Evolutionary conservation across 2,113 vertebrate species (phyloP).

Genomic region (Nycticorax nycticorax): DNA sequence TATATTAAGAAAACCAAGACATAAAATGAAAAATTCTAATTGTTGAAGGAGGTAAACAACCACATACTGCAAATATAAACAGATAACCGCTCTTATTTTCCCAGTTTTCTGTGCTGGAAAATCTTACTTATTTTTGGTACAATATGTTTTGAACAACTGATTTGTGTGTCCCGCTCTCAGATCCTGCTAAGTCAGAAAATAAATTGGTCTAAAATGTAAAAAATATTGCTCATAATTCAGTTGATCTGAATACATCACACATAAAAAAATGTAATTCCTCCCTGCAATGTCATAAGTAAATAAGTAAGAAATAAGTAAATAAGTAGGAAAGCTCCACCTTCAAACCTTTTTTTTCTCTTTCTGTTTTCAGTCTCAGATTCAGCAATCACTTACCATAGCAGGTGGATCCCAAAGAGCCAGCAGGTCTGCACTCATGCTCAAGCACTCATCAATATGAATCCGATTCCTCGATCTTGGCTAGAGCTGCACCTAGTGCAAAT

Average conservation of each 20-base stretch:
- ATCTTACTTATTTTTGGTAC: background rate
- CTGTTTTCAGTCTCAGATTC: background rate
- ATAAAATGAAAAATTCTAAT: background rate
- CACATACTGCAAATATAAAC: background rate
- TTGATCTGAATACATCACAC: background rate
- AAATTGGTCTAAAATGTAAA: constrained; percentile 6
- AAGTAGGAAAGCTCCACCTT: background rate
- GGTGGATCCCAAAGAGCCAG: background rate
- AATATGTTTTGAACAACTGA: constrained; percentile 27
- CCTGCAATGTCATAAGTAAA: background rate
- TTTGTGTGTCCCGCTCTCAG: constrained; percentile 22
- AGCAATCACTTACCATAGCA: background rate
- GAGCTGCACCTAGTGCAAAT: background rate
- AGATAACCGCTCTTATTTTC: background rate
- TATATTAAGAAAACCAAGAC: background rate
- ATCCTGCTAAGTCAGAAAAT: constrained; percentile 28
- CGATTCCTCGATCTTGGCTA: background rate
- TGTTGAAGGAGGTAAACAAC: background rate
- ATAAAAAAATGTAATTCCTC: background rate
- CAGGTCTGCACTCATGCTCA: background rate
- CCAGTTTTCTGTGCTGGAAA: background rate
- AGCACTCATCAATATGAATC: background rate
- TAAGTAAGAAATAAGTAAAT: background rate
- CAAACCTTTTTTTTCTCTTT: background rate
- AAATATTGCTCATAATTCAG: constrained; percentile 37